Conservation (phyloP, 2,797 vertebrate genomes). For the Phoeniculus purpureus region DNA sequence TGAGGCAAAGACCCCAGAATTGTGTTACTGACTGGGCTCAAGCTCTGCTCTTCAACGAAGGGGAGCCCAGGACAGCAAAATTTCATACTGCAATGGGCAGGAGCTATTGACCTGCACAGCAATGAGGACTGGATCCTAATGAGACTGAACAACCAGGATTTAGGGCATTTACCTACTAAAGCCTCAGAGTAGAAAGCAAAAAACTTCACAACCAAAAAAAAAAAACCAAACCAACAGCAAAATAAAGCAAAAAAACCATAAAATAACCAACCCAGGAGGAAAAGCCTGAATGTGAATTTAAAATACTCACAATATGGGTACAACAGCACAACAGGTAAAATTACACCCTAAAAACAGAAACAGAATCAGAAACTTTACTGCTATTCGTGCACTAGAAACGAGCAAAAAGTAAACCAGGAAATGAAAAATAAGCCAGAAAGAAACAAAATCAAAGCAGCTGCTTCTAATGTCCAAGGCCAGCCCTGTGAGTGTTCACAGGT, state of each 20-base stretch:
- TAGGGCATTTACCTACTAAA: not conserved
- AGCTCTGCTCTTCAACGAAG: not conserved
- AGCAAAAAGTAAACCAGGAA: conserved; percentile 15
- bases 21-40: not conserved
- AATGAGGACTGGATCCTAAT: not conserved
- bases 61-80: not conserved
- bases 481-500: not conserved
- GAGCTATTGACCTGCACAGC: not conserved
- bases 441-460: not conserved
- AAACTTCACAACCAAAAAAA: not conserved
- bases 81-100: not conserved
- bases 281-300: conserved; percentile 60
- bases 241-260: not conserved
- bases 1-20: not conserved
- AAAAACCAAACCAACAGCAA: not conserved
- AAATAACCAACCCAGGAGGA: conserved; percentile 49
- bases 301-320: conserved; percentile 87
- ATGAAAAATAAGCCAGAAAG: conserved; percentile 11
- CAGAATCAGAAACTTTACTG: conserved; percentile 70
- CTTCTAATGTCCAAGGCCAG: not conserved
- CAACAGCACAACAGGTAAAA: conserved; percentile 80
- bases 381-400: conserved; percentile 38
- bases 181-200: not conserved
- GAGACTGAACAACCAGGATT: not conserved
- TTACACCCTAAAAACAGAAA: conserved; percentile 82